phyloP scores from a whole-genome alignment of 2,797 vertebrate species.

The Sebastiscus albofasciatus region DNA sequence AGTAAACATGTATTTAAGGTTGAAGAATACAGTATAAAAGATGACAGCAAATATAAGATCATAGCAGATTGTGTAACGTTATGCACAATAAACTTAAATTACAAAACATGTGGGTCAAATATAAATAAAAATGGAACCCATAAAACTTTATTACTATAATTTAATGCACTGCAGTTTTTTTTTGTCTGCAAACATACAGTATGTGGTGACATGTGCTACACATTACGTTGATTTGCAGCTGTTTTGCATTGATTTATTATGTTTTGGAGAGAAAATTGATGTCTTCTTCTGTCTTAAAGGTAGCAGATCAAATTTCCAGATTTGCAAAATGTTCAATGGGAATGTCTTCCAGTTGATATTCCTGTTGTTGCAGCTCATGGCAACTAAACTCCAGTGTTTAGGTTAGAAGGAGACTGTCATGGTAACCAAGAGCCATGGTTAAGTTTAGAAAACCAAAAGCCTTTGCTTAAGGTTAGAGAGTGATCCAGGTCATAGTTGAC shows the following conservation, averaged over 20 bases:
- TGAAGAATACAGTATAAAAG: neutral
- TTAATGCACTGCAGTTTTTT: neutral
- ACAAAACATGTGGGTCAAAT: neutral
- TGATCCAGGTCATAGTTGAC: conserved; percentile 28
- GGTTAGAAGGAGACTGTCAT: neutral
- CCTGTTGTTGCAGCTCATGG: neutral
- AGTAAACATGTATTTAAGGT: neutral
- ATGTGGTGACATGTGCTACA: neutral
- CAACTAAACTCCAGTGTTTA: neutral
- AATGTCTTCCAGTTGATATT: neutral
- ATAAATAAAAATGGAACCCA: neutral
- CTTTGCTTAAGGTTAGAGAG: conserved; percentile 5
- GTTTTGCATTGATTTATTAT: neutral
- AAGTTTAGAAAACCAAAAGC: neutral
- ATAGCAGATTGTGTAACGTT: neutral
- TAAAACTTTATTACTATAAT: neutral
- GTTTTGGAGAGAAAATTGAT: neutral
- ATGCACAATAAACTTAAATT: neutral
- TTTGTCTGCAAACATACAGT: neutral
- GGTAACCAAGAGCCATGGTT: neutral
- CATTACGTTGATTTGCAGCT: neutral
- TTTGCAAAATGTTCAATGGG: neutral
- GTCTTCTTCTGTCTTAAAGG: neutral
- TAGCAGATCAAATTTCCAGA: neutral
- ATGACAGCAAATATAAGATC: neutral